Percentiles rank a stretch among this genome's conserved stretches.
These are phyloP conservation scores for Sinopyrophorus schimmeli DNA, from an alignment of 2,888 invertebrate species.

Conservation along the genomic window DNA sequence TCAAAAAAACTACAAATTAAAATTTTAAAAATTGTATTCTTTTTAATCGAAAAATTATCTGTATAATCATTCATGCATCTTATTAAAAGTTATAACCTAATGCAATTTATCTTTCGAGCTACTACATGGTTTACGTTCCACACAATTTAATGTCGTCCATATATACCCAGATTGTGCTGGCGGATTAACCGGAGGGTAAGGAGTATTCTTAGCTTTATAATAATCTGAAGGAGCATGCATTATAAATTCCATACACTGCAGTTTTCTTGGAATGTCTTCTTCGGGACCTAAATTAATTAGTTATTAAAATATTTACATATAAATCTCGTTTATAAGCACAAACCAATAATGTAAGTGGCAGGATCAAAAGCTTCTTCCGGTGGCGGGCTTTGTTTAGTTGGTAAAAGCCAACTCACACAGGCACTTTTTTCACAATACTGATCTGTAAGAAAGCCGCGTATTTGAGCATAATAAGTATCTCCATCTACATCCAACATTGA, in stretches of 20 bases:
- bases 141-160: slow-evolving; percentile 58
- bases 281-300: slow-evolving; percentile 71
- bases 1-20: no score
- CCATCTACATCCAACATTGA: slow-evolving; percentile 78
- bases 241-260: slow-evolving; percentile 87
- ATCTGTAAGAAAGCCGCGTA: slow-evolving; percentile 86
- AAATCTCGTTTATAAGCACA: slow-evolving; percentile 8
- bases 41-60: no score
- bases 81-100: no score
- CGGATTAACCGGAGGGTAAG: slow-evolving; percentile 67
- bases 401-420: slow-evolving; percentile 88
- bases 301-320: not conserved
- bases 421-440: slow-evolving; percentile 94
- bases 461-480: slow-evolving; percentile 85
- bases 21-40: no score
- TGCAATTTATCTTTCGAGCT: not conserved
- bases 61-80: no score
- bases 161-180: slow-evolving; percentile 60
- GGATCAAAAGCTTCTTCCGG: slow-evolving; percentile 82
- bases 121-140: no score
- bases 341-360: slow-evolving; percentile 85
- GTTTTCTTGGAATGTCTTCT: slow-evolving; percentile 83
- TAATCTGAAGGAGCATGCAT: slow-evolving; percentile 95
- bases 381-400: slow-evolving; percentile 78
- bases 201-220: slow-evolving; percentile 74